Conservation (phyloP, 2,113 vertebrate species). For the Rhagologus leucostigma region DNA sequence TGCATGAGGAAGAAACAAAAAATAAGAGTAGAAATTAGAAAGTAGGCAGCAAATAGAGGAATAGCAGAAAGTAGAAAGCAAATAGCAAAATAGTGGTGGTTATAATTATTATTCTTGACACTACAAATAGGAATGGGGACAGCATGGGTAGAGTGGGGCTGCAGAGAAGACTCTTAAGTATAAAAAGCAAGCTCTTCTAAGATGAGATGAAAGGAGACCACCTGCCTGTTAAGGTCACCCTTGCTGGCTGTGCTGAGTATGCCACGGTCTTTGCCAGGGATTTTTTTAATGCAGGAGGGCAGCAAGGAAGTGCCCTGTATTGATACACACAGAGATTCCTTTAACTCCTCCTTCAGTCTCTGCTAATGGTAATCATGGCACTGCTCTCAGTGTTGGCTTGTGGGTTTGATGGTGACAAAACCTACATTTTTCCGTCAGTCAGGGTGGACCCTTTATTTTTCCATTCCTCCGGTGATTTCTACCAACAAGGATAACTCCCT, state of each 20-base stretch:
- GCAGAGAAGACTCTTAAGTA: not conserved
- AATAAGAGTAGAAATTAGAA: not conserved
- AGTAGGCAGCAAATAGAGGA: not conserved
- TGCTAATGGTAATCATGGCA: not conserved
- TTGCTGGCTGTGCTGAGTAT: not conserved
- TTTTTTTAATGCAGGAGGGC: not conserved
- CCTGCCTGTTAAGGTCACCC: not conserved
- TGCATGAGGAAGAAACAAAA: not conserved
- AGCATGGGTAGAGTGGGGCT: not conserved
- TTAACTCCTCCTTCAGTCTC: not conserved
- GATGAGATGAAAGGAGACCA: not conserved
- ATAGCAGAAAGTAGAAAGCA: not conserved
- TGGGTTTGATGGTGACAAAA: not conserved
- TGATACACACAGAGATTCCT: fast-evolving
- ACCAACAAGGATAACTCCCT: not conserved
- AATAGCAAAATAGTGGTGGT: not conserved
- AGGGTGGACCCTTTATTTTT: not conserved
- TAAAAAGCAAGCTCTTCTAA: not conserved
- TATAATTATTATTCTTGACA: not conserved
- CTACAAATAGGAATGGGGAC: not conserved
- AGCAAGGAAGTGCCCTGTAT: not conserved
- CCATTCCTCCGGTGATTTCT: not conserved
- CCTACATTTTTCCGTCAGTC: fast-evolving
- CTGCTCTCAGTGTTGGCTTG: not conserved
- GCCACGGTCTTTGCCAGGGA: not conserved